phyloP scores from a whole-genome alignment of 1,140 invertebrate genomes.

The Camponotus floridanus region DNA sequence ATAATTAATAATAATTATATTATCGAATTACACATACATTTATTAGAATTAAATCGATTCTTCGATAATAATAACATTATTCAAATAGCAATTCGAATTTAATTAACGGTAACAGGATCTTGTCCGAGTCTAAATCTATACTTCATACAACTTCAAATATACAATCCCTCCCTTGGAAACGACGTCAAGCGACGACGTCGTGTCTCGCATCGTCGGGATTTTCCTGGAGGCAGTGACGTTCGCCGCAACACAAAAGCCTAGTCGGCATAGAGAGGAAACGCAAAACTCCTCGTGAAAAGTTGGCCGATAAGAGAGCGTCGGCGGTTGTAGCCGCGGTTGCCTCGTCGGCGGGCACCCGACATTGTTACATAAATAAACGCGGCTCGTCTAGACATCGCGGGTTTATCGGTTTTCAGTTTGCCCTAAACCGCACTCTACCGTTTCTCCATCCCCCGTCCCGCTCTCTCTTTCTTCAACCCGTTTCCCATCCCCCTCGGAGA shows the following conservation, averaged over 20 bases:
- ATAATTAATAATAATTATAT: too few species aligned
- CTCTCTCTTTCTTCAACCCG: neutral
- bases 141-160: neutral
- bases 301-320: conserved; percentile 61
- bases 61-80: neutral
- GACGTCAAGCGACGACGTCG: conserved; percentile 44
- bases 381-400: conserved; percentile 70
- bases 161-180: neutral
- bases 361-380: conserved; percentile 75
- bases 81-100: neutral
- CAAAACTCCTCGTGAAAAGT: conserved; percentile 65
- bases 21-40: too few species aligned
- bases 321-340: conserved; percentile 28
- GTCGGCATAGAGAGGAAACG: conserved; percentile 25
- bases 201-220: conserved; percentile 44
- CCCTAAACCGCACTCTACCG: conserved; percentile 56
- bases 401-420: conserved; percentile 76
- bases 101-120: neutral
- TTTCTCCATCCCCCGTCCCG: neutral
- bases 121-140: neutral
- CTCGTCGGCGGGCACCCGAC: conserved; percentile 49
- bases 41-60: neutral
- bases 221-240: conserved; percentile 24
- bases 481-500: neutral
- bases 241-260: conserved; percentile 49